Evolutionary conservation across 2,113 vertebrate species (phyloP), one percentile per base, ranked within the genome.

Genomic region (Irena cyanogastra): DNA sequence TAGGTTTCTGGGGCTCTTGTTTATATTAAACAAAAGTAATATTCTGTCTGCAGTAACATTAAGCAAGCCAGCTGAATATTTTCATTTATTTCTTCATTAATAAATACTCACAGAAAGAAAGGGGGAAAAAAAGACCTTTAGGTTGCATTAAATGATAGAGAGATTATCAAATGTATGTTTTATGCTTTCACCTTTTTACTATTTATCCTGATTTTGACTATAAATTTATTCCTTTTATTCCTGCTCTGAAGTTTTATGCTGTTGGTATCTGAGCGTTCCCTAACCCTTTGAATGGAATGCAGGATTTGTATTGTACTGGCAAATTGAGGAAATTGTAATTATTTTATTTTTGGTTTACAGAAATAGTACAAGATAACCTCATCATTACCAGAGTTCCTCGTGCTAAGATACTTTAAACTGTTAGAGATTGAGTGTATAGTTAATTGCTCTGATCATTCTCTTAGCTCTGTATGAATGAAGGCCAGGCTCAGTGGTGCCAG

Each of bases 281-380:
- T 97, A 87, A 61, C 65, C 16, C 66, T 95, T 94, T 95, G 75
- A 89, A 89, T 92, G 83, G 95, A 96, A 65, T 59, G 22, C 30
- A 79, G 52, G 20, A 65, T 96, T 70, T 95, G 17, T 90, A 42
- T 87, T 92, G n/a, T 17, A 18, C 10, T 72, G 42, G 9, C 8
- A 71, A 63, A 61, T 11, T 23, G 47, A 57, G 11, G 17, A 79
- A 66, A 76, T 60, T 35, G 14, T 75, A 91, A 61, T 3, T 1
- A n/a, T 54, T 74, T 47, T 69, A 21, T 63, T 68, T 90, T 71
- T 82, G 5, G 0, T 88, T 72, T 93, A 39, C 22, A 65, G 37
- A 84, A 76, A 35, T 64, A 79, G 26, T 79, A 44, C 15, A 33
- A 68, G 41, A 74, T 74, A 24, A 35, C 21, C 18, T 71, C 23